Base-by-base conservation (phyloP, 2,888 invertebrate genomes). In the Cryptus armator region DNA sequence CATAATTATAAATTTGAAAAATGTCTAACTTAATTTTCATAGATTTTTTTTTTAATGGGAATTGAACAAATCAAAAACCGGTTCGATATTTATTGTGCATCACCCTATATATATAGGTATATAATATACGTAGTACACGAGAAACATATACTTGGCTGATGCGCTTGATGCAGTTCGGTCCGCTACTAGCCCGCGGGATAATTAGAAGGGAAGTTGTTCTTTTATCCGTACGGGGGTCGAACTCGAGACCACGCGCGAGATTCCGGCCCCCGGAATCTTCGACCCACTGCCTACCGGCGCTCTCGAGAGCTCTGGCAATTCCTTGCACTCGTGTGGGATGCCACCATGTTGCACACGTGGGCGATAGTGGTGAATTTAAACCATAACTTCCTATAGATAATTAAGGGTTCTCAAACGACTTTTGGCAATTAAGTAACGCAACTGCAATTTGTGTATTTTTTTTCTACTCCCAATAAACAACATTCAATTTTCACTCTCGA, bases 151-250 rank as follows among this genome's bases (percentile, higher is more conserved):
- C 24, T 24, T 29, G 19, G 64, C 78, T 64, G 74, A 78, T 62
- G 67, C 84, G 68, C 70, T 68, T 78, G 84, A 84, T 81, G 84
- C 81, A 84, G 81, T 81, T 81, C 72, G 85, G 82, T n/a, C 80
- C 71, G 85, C 82, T 83, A 68, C 77, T 78, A 85, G 84, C 85
- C 87, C 83, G 84, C 83, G 81, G 87, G 89, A 90, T 90, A 90
- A 90, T 90, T 90, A 90, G 89, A 89, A 88, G 88, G 84, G 85
- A 89, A 87, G 81, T 89, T 90, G 86, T 86, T 72, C 85, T 86
- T 85, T 83, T 78, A 81, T 81, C 71, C 75, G 67, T 78, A 76
- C 79, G 79, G 85, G 82, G 48, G 78, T 83, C 78, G 85, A 80
- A 48, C 46, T 71, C 62, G 70, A 48, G 77, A 66, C 75, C 43